phyloP scores from a whole-genome alignment of 2,797 vertebrate genomes.

The Chelonia mydas region DNA sequence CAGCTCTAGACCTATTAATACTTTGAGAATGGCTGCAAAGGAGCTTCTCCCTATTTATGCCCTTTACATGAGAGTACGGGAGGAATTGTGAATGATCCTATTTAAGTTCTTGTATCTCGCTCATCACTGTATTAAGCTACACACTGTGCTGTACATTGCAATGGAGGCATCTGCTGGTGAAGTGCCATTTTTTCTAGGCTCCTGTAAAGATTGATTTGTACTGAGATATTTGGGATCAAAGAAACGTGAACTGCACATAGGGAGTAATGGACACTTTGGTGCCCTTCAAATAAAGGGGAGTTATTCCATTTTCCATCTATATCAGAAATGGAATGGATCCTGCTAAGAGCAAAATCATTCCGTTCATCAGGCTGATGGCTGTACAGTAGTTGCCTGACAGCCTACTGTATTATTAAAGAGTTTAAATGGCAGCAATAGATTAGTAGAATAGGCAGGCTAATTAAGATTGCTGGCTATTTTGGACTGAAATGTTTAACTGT shows the following conservation, averaged over 20 bases:
- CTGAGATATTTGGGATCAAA: background rate
- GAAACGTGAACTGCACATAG: background rate
- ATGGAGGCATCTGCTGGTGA: background rate
- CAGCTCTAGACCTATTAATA: background rate
- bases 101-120: background rate
- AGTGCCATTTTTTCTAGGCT: background rate
- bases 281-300: background rate
- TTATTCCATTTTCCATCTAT: background rate
- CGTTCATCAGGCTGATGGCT: background rate
- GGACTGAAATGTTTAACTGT: background rate
- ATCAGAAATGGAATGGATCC: background rate
- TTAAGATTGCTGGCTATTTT: background rate
- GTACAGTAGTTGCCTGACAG: background rate
- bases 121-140: background rate
- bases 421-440: background rate
- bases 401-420: background rate
- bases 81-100: background rate
- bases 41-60: background rate
- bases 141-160: background rate
- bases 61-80: background rate
- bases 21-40: background rate
- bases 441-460: background rate
- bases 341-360: background rate
- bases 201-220: background rate
- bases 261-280: constrained; percentile 14